phyloP scores from a whole-genome alignment of 2,797 vertebrate species.

The Brachyalestes nurse region DNA sequence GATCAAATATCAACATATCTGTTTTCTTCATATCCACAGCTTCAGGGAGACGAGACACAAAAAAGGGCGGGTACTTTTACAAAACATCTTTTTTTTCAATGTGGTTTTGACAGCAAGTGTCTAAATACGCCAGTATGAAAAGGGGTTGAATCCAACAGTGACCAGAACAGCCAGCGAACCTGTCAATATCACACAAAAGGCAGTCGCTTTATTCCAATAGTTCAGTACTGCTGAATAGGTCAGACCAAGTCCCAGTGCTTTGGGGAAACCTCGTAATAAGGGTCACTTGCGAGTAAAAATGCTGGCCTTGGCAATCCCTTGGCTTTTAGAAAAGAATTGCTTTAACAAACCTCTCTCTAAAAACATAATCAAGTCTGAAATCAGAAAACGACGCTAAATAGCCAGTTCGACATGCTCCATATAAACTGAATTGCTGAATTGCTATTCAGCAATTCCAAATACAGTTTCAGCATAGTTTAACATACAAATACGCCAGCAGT shows the following conservation, averaged over 20 bases:
- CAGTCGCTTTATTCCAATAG: neutral
- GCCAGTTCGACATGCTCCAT: neutral
- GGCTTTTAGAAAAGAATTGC: neutral
- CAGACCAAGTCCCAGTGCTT: neutral
- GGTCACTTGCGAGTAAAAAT: neutral
- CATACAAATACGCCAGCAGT: neutral
- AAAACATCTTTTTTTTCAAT: constrained; percentile 47
- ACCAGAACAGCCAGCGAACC: neutral
- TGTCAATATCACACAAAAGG: neutral
- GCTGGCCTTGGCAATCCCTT: neutral
- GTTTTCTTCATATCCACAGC: constrained; percentile 55
- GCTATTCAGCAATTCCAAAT: neutral
- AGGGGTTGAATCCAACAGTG: neutral
- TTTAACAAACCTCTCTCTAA: neutral
- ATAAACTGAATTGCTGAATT: neutral
- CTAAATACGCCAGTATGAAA: constrained; percentile 9
- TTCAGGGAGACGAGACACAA: constrained; percentile 61
- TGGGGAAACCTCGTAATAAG: neutral
- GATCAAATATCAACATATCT: constrained; percentile 67
- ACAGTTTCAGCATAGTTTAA: constrained; percentile 7
- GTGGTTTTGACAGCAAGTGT: constrained; percentile 35
- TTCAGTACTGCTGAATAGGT: neutral
- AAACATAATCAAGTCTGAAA: neutral
- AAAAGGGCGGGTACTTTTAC: constrained; percentile 71
- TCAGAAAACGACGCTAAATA: neutral